Percentiles rank a stretch among this genome's conserved stretches.
phyloP scores from a whole-genome alignment of 2,113 vertebrate species.

The Scomber scombrus region DNA sequence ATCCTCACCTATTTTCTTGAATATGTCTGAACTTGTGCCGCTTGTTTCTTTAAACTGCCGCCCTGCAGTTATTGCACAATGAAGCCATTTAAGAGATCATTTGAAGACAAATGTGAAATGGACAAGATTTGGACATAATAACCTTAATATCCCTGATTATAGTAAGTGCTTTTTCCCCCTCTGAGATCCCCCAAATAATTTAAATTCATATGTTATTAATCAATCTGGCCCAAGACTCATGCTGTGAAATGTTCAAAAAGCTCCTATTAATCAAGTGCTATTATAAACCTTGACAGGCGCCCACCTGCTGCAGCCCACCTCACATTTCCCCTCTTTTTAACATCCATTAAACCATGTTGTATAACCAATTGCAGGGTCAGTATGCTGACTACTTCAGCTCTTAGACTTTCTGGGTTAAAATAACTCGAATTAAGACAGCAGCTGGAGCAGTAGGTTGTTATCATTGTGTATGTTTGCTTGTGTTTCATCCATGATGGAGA shows the following conservation, averaged over 20 bases:
- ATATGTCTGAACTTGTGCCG: not conserved
- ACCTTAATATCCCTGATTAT: conserved; percentile 50
- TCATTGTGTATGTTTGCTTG: too few species aligned
- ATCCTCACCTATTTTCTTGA: not conserved
- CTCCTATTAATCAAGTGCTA: conserved; percentile 46
- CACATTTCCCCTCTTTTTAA: not conserved
- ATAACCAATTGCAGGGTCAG: not conserved
- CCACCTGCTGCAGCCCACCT: conserved; percentile 12
- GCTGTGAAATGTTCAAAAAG: conserved; percentile 45
- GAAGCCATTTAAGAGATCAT: conserved; percentile 13
- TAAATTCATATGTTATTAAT: conserved; percentile 49
- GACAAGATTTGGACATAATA: conserved; percentile 36
- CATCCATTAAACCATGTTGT: not conserved
- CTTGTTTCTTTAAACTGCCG: not conserved
- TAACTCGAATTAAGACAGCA: not conserved
- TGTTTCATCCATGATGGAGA: too few species aligned
- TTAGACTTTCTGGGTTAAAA: not conserved
- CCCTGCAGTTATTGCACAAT: conserved; percentile 3
- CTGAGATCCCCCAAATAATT: conserved; percentile 26
- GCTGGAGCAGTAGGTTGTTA: too few species aligned
- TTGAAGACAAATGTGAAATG: conserved; percentile 37
- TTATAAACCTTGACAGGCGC: conserved; percentile 37
- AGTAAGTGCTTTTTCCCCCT: conserved; percentile 31
- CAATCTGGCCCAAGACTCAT: conserved; percentile 24
- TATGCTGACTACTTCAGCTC: too few species aligned